These are phyloP conservation scores for Poeciliopsis prolifica DNA, from an alignment of 2,113 vertebrate species.

Conservation along the genomic window DNA sequence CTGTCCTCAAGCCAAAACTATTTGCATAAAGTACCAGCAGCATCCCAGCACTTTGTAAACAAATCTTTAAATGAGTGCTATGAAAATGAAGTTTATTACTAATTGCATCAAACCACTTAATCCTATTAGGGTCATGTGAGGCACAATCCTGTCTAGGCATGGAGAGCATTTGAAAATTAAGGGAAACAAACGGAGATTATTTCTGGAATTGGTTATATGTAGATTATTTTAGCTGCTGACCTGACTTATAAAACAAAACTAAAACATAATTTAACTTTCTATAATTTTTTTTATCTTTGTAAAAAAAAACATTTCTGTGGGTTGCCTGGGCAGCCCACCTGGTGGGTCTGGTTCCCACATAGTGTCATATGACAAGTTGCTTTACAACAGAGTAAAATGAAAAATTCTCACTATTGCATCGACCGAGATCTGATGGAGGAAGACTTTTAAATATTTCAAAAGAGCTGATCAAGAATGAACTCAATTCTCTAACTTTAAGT, in stretches of 20 bases:
- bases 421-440: not conserved
- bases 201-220: not conserved
- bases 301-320: too few relatives aligned
- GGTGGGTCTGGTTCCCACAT: not conserved
- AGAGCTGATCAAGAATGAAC: not conserved
- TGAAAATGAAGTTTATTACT: constrained; percentile 49
- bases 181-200: constrained; percentile 1
- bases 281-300: too few relatives aligned
- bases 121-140: constrained; percentile 37
- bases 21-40: constrained; percentile 45
- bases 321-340: not conserved
- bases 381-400: not conserved
- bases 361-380: not conserved
- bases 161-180: constrained; percentile 15
- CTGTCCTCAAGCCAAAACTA: constrained; percentile 26
- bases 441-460: not conserved
- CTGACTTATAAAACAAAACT: not conserved
- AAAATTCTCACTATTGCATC: too few relatives aligned
- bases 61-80: constrained; percentile 16
- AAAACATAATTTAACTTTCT: not conserved
- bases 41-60: constrained; percentile 29
- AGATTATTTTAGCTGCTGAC: not conserved
- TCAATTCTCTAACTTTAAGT: too few relatives aligned
- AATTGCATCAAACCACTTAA: constrained; percentile 48
- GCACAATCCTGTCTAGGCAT: constrained; percentile 35